phyloP scores from a whole-genome alignment of 2,888 invertebrate species.

The Heterodera filipjevi region DNA sequence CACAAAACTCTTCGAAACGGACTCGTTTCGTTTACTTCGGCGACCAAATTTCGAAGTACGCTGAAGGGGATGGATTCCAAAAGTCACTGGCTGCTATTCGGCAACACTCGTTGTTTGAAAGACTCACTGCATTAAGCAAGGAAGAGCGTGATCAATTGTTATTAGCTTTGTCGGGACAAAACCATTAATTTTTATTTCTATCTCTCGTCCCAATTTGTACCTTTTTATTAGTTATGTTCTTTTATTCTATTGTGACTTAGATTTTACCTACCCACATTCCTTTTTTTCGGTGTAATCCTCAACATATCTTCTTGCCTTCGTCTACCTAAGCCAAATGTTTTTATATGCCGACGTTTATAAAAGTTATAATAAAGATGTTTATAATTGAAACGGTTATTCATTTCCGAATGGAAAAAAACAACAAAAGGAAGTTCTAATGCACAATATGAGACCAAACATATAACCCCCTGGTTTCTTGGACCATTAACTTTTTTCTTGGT shows the following conservation, averaged over 20 bases:
- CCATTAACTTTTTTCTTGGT: too few relatives aligned
- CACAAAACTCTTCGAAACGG: constrained; percentile 19
- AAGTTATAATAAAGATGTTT: too few relatives aligned
- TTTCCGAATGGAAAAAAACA: too few relatives aligned
- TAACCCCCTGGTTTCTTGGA: too few relatives aligned
- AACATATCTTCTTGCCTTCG: constrained; percentile 2
- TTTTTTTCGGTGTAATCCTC: neutral
- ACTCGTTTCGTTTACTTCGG: constrained; percentile 34
- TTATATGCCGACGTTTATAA: neutral
- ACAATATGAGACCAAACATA: too few relatives aligned
- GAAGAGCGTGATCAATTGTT: constrained; percentile 7
- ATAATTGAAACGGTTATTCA: too few relatives aligned
- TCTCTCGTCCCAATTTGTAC: neutral
- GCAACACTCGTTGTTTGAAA: constrained; percentile 1
- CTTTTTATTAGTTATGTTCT: neutral
- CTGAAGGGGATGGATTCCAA: constrained; percentile 35
- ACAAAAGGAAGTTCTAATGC: too few relatives aligned
- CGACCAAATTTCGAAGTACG: constrained; percentile 36
- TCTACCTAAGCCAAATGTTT: neutral
- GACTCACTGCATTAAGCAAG: neutral
- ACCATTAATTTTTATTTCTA: neutral
- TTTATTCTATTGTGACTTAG: neutral
- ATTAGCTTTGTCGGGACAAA: neutral
- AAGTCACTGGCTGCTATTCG: constrained; percentile 29
- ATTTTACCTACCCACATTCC: neutral